phyloP scores from a whole-genome alignment of 2,113 vertebrate genomes.

The Vombatus ursinus region DNA sequence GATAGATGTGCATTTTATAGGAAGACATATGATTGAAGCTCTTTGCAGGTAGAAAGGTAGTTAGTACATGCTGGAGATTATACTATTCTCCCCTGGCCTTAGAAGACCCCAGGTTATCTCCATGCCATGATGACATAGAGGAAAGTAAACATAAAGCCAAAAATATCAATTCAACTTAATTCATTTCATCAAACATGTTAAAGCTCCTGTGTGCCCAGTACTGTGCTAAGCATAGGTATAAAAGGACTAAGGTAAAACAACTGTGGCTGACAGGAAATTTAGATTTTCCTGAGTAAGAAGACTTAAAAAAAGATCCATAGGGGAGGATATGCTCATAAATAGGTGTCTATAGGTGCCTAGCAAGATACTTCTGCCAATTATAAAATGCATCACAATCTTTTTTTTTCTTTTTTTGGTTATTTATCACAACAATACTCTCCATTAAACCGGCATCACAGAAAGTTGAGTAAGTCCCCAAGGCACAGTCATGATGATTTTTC shows the following conservation, averaged over 20 bases:
- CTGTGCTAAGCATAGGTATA: not conserved
- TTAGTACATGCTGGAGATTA: not conserved
- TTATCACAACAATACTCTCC: not conserved
- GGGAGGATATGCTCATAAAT: not conserved
- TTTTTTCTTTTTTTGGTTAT: not conserved
- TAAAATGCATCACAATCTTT: not conserved
- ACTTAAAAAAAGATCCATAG: not conserved
- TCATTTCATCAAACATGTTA: not conserved
- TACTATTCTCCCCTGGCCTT: not conserved
- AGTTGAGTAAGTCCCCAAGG: not conserved
- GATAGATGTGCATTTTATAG: not conserved
- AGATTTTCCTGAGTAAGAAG: not conserved
- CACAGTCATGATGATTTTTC: not conserved
- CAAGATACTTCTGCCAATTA: not conserved
- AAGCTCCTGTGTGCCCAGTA: not conserved
- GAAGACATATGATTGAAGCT: not conserved
- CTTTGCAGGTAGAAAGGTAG: not conserved
- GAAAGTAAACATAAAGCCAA: not conserved
- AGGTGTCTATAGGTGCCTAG: not conserved
- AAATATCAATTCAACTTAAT: not conserved
- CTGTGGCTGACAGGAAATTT: not conserved
- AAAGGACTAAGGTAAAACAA: not conserved
- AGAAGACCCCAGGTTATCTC: not conserved
- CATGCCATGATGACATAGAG: not conserved
- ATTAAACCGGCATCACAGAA: not conserved